phyloP scores from a whole-genome alignment of 2,113 vertebrate species.

The Amia ocellicauda region DNA sequence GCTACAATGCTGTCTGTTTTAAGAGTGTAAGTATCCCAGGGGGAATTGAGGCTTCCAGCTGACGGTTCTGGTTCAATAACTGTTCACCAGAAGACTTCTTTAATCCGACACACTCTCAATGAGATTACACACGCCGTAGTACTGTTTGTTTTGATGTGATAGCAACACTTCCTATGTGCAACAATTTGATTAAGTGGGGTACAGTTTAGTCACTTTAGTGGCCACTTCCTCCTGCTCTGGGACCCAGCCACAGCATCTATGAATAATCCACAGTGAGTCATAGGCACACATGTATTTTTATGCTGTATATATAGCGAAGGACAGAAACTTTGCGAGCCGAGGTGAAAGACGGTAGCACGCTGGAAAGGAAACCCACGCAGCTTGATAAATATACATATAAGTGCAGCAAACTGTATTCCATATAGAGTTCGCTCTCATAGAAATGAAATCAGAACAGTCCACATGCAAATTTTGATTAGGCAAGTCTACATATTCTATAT shows the following conservation, averaged over 20 bases:
- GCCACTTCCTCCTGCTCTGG: not conserved
- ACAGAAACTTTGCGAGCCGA: not conserved
- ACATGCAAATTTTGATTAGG: no score
- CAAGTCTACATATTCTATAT: no score
- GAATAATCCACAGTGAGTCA: not conserved
- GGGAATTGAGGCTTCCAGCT: no score
- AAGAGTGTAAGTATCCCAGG: no score
- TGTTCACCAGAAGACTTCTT: not conserved
- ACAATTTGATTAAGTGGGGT: not conserved
- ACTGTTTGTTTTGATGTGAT: slow-evolving; percentile 3
- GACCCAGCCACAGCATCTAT: not conserved
- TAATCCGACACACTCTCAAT: not conserved
- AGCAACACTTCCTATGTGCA: slow-evolving; percentile 3
- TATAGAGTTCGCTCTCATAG: no score
- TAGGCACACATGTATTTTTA: not conserved
- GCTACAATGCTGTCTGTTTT: no score
- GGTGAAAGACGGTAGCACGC: no score
- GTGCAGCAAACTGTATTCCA: no score
- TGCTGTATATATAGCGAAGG: not conserved
- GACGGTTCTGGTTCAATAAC: not conserved
- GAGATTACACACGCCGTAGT: not conserved
- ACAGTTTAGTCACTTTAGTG: not conserved
- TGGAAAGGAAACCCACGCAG: no score
- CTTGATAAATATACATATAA: no score
- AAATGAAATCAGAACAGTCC: no score